Conservation (phyloP, 2,888 invertebrate genomes). For the Eubasilissa splendida region DNA sequence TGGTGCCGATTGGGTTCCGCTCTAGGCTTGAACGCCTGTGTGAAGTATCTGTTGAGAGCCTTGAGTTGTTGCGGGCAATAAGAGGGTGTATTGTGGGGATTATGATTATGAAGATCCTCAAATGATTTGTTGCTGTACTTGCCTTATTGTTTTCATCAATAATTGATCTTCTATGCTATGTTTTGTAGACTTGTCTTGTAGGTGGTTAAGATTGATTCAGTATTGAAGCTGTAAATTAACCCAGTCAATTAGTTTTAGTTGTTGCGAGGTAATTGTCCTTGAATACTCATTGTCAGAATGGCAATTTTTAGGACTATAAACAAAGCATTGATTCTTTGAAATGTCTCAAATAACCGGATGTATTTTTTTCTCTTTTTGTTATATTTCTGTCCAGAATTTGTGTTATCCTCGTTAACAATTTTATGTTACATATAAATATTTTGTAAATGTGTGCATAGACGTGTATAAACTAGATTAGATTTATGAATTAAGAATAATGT, state of each 20-base stretch:
- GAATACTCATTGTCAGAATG: too few relatives aligned
- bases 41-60: slow-evolving; percentile 4
- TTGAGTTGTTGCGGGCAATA: neutral
- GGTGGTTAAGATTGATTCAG: slow-evolving; percentile 12
- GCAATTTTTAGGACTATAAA: too few relatives aligned
- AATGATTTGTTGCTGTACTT: slow-evolving; percentile 1
- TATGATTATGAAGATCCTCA: slow-evolving; percentile 2
- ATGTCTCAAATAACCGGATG: too few relatives aligned
- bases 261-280: too few relatives aligned
- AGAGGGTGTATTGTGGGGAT: slow-evolving; percentile 2
- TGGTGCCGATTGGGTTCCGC: slow-evolving; percentile 26
- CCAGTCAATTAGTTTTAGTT: slow-evolving; percentile 26
- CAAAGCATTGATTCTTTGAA: too few relatives aligned
- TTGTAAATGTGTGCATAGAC: slow-evolving; percentile 32
- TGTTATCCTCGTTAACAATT: too few relatives aligned
- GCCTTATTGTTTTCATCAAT: slow-evolving; percentile 14
- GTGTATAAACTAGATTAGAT: slow-evolving; percentile 30
- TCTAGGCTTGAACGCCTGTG: slow-evolving; percentile 43
- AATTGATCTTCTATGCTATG: slow-evolving; percentile 3
- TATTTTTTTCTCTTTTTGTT: too few relatives aligned
- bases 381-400: too few relatives aligned
- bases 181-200: slow-evolving; percentile 30
- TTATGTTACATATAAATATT: neutral
- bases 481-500: neutral
- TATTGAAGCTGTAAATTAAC: slow-evolving; percentile 21